Conservation (phyloP, 2,113 vertebrate genomes). For the Budorcas taxicolor region DNA sequence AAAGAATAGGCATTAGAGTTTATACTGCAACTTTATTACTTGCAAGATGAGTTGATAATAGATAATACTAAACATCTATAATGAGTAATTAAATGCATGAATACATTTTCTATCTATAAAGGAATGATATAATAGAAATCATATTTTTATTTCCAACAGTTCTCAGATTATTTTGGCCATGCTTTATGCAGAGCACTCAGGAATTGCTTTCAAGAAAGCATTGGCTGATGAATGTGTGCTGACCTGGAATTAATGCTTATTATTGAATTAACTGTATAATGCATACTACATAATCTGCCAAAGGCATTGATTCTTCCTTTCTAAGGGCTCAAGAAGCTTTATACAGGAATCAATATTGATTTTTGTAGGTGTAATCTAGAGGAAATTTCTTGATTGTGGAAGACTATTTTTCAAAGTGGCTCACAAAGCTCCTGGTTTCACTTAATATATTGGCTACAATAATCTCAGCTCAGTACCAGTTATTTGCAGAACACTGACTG, state of each 20-base stretch:
- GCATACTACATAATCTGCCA: neutral
- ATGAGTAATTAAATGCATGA: neutral
- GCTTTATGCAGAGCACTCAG: neutral
- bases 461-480: neutral
- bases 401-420: slow-evolving; percentile 21
- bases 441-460: slow-evolving; percentile 3
- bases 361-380: slow-evolving; percentile 12
- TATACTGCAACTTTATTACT: neutral
- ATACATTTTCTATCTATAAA: neutral
- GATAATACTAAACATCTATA: neutral
- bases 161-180: neutral
- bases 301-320: slow-evolving; percentile 20
- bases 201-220: neutral
- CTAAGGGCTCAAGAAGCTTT: slow-evolving; percentile 13
- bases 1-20: neutral
- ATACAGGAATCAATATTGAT: slow-evolving; percentile 37
- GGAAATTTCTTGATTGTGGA: slow-evolving; percentile 38
- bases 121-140: neutral
- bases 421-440: slow-evolving; percentile 38
- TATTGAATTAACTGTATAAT: slow-evolving; percentile 48
- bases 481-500: slow-evolving; percentile 41
- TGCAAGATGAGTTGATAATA: neutral
- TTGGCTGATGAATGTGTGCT: neutral
- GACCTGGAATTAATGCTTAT: slow-evolving; percentile 32
- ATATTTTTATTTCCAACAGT: neutral